Evolutionary conservation across 2,888 invertebrate species (phyloP).

Genomic region (Calephelis perditalis): DNA sequence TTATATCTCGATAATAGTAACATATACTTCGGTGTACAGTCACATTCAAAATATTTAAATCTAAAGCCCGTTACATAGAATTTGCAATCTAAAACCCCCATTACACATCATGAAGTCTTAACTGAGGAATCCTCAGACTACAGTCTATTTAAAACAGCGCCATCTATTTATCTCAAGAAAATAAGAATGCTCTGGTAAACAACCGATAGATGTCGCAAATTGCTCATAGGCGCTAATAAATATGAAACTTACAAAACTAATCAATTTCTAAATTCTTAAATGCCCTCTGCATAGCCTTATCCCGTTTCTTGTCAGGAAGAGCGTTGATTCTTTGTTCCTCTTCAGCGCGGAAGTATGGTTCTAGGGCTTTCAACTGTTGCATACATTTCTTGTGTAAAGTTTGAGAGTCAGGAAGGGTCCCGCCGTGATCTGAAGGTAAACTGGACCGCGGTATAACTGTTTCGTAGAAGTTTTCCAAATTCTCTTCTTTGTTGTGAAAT

Average conservation of each 20-base stretch:
- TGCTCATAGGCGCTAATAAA: background rate
- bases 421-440: constrained; percentile 80
- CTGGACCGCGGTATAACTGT: constrained; percentile 75
- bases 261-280: constrained; percentile 86
- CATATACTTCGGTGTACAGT: too few relatives aligned
- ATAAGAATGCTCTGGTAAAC: background rate
- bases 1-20: too few relatives aligned
- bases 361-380: constrained; percentile 49
- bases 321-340: constrained; percentile 61
- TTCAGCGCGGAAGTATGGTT: constrained; percentile 60
- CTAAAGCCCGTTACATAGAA: too few relatives aligned
- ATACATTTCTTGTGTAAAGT: constrained; percentile 62
- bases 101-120: too few relatives aligned
- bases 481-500: constrained; percentile 76
- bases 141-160: constrained; percentile 3
- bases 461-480: constrained; percentile 75
- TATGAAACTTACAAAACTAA: constrained; percentile 41
- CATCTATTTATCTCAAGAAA: background rate
- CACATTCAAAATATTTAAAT: too few relatives aligned
- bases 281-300: constrained; percentile 81
- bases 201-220: background rate
- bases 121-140: background rate
- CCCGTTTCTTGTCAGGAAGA: constrained; percentile 59
- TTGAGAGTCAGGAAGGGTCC: constrained; percentile 71
- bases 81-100: too few relatives aligned